Evolutionary conservation across 2,797 vertebrate species (phyloP).

Genomic region (Gymnoscopelus microlampas): DNA sequence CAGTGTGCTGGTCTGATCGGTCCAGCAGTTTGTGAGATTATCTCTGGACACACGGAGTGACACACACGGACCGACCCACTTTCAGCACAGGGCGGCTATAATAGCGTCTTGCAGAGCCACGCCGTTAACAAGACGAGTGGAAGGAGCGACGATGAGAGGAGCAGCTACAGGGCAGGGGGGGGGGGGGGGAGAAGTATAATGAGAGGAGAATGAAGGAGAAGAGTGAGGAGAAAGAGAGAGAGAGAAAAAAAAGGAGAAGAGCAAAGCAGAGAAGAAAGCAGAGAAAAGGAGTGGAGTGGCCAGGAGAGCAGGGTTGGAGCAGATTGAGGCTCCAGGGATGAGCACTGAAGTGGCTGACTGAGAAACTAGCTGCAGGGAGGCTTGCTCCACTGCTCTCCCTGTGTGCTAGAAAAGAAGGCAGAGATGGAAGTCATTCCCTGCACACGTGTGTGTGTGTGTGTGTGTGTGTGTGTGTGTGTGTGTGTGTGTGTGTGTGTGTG

Average conservation of each 20-base stretch:
- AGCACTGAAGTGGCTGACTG: slow-evolving; percentile 68
- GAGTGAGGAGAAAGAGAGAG: not conserved
- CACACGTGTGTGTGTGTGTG: not conserved
- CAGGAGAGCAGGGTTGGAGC: slow-evolving; percentile 5
- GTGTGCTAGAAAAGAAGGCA: slow-evolving; percentile 60
- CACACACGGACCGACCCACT: no score
- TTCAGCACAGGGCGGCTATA: no score
- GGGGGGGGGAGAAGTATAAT: slow-evolving; percentile 2
- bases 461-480: not conserved
- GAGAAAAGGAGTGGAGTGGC: slow-evolving; percentile 4
- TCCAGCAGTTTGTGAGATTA: no score
- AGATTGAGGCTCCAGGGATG: slow-evolving; percentile 50
- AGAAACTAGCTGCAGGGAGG: slow-evolving; percentile 71
- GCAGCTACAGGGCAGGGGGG: not conserved
- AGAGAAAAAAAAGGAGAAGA: slow-evolving; percentile 22
- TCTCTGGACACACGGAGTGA: no score
- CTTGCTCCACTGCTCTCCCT: slow-evolving; percentile 53
- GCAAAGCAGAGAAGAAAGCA: slow-evolving; percentile 10
- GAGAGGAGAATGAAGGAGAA: not conserved
- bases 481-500: slow-evolving; percentile 10
- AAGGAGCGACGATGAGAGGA: not conserved
- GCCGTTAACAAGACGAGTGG: no score
- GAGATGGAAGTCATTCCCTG: slow-evolving; percentile 49
- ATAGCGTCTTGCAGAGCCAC: no score
- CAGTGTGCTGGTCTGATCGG: no score